Conservation (phyloP, 2,113 vertebrate genomes). For the Antechinus flavipes region DNA sequence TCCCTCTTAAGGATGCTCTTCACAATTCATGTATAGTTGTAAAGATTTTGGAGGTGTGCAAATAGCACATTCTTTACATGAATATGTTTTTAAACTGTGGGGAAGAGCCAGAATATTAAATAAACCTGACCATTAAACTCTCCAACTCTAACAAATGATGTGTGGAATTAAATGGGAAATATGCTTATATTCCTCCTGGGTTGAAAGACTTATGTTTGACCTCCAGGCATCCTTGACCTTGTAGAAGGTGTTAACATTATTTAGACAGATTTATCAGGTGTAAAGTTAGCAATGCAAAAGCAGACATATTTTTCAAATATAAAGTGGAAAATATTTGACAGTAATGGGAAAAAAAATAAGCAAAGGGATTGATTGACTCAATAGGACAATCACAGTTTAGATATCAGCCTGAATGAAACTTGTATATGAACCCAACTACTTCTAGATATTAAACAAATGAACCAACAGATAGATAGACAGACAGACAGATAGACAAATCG, state of each 20-base stretch:
- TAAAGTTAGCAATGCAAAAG: constrained; percentile 35
- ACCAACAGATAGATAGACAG: background rate
- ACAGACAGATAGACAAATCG: too few species aligned
- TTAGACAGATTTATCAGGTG: constrained; percentile 72
- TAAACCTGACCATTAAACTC: constrained; percentile 27
- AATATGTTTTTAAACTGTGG: constrained; percentile 36
- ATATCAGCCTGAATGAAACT: background rate
- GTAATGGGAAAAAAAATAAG: background rate
- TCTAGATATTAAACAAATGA: background rate
- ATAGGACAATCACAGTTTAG: background rate
- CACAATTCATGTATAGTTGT: constrained; percentile 43
- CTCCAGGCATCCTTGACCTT: constrained; percentile 61
- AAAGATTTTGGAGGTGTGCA: background rate
- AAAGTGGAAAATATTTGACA: constrained; percentile 15
- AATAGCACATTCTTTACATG: background rate
- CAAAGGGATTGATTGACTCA: constrained; percentile 35
- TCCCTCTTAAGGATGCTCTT: background rate
- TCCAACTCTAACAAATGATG: constrained; percentile 62
- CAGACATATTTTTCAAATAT: background rate
- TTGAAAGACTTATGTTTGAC: constrained; percentile 36
- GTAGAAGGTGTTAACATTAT: constrained; percentile 58
- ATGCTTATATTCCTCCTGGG: constrained; percentile 12
- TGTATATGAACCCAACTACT: background rate
- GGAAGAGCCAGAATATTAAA: background rate
- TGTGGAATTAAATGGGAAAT: constrained; percentile 39